Conservation (phyloP, 2,113 vertebrate genomes). For the Ceyx cyanopectus region DNA sequence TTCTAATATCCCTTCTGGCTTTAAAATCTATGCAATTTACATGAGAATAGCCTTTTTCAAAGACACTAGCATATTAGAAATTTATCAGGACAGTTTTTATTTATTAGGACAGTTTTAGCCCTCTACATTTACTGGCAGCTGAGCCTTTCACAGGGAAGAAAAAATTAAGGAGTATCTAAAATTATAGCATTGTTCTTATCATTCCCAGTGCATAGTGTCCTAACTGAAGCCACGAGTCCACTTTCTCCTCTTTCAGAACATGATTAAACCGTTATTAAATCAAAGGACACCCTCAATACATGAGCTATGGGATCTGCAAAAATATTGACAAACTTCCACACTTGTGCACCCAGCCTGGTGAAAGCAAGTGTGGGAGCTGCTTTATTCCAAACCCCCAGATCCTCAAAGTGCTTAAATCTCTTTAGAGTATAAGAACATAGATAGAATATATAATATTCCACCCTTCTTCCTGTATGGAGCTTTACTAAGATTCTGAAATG, state of each 20-base stretch:
- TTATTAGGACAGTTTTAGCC: not conserved
- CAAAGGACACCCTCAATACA: not conserved
- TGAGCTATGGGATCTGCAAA: not conserved
- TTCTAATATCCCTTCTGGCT: not conserved
- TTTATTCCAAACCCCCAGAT: not conserved
- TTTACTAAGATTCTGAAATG: constrained; percentile 61
- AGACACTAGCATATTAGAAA: not conserved
- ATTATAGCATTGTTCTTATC: not conserved
- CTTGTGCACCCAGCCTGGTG: constrained; percentile 21
- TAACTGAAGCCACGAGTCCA: not conserved
- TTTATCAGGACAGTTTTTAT: not conserved
- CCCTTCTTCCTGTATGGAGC: constrained; percentile 36
- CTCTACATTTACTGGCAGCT: not conserved
- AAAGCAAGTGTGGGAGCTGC: not conserved
- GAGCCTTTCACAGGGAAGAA: not conserved
- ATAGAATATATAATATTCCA: not conserved
- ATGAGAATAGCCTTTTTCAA: not conserved
- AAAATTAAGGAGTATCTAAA: not conserved
- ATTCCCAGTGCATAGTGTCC: not conserved
- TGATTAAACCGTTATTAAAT: not conserved
- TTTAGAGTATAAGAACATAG: not conserved
- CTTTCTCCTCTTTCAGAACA: not conserved
- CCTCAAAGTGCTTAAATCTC: not conserved
- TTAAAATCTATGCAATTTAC: not conserved
- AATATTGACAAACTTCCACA: not conserved